Conservation (phyloP, 2,797 vertebrate genomes). For the Presbytis comata region DNA sequence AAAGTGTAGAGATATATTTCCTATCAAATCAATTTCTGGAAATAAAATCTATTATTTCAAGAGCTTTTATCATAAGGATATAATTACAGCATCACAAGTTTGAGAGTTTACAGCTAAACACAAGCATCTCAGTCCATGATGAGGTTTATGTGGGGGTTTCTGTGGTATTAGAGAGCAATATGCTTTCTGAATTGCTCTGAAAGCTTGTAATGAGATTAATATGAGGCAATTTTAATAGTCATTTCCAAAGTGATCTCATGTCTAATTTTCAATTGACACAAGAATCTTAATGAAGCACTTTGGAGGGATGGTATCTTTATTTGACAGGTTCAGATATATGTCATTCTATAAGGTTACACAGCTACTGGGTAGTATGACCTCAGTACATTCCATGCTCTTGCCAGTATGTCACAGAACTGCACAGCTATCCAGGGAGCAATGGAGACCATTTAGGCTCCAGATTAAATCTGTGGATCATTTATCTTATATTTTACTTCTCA, state of each 20-base stretch:
- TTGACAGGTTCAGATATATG: background rate
- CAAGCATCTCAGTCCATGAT: background rate
- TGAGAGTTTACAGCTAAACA: background rate
- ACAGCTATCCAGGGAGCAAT: background rate
- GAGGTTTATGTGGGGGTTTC: background rate
- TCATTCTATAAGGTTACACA: background rate
- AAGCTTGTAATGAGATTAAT: background rate
- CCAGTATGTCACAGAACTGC: background rate
- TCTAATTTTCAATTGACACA: background rate
- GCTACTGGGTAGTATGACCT: background rate
- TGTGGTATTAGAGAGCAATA: background rate
- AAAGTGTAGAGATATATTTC: background rate
- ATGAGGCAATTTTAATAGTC: background rate
- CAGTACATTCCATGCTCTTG: background rate
- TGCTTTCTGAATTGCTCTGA: background rate
- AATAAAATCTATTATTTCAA: background rate
- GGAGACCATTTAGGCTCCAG: background rate
- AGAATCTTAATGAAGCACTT: background rate
- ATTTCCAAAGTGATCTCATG: slow-evolving; percentile 3
- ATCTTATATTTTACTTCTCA: background rate
- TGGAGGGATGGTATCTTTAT: background rate
- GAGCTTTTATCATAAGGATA: background rate
- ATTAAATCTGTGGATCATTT: background rate
- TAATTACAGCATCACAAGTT: background rate
- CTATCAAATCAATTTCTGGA: background rate